Evolutionary conservation across 1,140 invertebrate genomes (phyloP), one percentile per base, ranked within the genome.

Genomic region (Ladona fulva): DNA sequence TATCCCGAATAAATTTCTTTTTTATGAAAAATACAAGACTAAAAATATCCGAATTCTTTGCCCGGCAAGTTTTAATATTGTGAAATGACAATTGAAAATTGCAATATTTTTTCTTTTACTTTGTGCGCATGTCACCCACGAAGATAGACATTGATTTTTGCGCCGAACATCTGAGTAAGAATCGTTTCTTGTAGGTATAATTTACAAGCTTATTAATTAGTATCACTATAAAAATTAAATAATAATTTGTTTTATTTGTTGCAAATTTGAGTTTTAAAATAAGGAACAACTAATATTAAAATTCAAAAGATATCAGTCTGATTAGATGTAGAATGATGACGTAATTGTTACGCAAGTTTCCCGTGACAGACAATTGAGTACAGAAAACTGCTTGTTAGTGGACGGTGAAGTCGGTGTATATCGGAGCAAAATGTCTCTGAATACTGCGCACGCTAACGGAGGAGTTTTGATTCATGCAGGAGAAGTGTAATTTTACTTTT

Each of bases 401-500:
- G 24, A 66, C 19, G 76, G 78, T 8, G 78, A 76, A n/a, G 79
- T 75, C 16, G 79, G 79, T 76, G 24, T 74, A 10, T 75, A 80
- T n/a, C 22, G 24, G n/a, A 24, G 19, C 81, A 88, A 84, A 80
- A 97, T 97, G 96, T 95, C 95, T 79, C 85, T 97, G 78, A 97
- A 97, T 84, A 96, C 95, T 78, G 95, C 95, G 77, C 95, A 97
- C 84, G 91, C 93, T 19, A 94, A 95, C 83, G 93, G 93, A 74
- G 96, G 96, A 22, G 95, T 97, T 37, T 87, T 97, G 42, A 95
- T 98, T 81, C 95, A 96, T 85, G 89, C 92, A 79, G 95, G 95
- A 81, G 96, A 98, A 90, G 90, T 91, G 95, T 97, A 90, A 92
- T 25, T 75, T 79, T 74, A 22, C 24, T 79, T 78, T 79, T 76